Percentiles rank a stretch among this genome's conserved stretches.
Conservation (phyloP, 92 coral and sea anemone species). For the Porites lobata region DNA sequence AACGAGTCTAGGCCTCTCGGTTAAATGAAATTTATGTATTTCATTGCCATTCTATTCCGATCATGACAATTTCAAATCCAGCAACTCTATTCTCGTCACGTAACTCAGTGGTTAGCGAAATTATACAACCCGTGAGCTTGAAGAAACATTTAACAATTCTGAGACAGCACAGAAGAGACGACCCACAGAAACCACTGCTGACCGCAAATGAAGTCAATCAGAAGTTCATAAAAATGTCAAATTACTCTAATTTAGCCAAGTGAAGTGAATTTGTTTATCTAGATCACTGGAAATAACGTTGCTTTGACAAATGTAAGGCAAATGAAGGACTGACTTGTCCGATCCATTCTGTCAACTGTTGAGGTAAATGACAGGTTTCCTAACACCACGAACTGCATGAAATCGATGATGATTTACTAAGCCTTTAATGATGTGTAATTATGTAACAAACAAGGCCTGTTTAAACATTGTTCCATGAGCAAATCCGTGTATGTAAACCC, state of each 20-base stretch:
- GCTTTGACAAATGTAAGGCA: neutral
- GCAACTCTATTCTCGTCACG: too few species aligned
- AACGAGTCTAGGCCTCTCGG: too few species aligned
- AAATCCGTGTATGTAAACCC: conserved; percentile 11
- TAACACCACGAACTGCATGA: conserved; percentile 6
- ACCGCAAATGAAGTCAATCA: neutral
- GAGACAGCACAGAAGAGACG: neutral
- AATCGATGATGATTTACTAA: conserved; percentile 47
- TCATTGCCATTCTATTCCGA: too few species aligned
- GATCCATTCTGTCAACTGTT: conserved; percentile 32
- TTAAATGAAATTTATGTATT: too few species aligned
- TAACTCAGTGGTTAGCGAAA: too few species aligned
- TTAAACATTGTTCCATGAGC: conserved; percentile 17
- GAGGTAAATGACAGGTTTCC: conserved; percentile 22
- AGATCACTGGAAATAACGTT: neutral
- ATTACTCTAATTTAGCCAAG: neutral
- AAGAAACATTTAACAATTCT: neutral
- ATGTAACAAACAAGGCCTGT: conserved; percentile 33
- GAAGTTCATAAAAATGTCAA: neutral
- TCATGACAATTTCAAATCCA: too few species aligned
- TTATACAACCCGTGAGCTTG: too few species aligned
- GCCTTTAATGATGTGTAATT: conserved; percentile 38
- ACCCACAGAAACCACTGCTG: neutral
- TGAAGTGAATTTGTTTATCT: neutral
- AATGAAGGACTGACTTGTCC: neutral